These are phyloP conservation scores for Eulemur macaco DNA, from an alignment of 2,113 vertebrate genomes.

Conservation along the genomic window DNA sequence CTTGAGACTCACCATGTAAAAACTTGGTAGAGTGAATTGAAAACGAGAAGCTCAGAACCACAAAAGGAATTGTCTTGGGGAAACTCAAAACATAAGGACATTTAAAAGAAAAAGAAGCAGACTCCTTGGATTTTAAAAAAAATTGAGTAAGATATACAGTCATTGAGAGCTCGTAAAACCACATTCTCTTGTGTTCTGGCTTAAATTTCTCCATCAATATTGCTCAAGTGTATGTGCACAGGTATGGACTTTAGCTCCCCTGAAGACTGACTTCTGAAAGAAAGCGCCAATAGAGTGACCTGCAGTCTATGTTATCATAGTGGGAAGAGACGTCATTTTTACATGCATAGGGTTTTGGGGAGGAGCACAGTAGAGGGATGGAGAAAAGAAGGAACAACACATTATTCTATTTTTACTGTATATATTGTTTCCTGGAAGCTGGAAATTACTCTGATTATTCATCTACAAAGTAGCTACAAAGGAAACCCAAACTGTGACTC, in stretches of 20 bases:
- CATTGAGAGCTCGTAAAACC: background rate
- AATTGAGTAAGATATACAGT: background rate
- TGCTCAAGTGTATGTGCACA: background rate
- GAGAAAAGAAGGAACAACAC: background rate
- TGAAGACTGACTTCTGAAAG: background rate
- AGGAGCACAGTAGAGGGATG: rapidly evolving
- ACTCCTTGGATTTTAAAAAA: background rate
- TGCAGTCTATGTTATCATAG: background rate
- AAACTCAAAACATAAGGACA: background rate
- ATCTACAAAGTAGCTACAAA: background rate
- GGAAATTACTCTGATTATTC: background rate
- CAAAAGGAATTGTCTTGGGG: background rate
- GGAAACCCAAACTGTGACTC: background rate
- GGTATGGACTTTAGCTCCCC: background rate
- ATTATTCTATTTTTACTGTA: background rate
- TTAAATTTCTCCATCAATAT: background rate
- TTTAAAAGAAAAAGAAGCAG: background rate
- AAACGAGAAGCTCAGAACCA: background rate
- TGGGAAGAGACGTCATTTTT: background rate
- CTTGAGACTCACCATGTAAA: background rate
- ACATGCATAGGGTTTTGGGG: too few species aligned
- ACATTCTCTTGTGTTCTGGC: background rate
- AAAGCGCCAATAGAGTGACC: background rate
- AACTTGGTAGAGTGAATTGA: background rate
- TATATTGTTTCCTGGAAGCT: background rate